Evolutionary conservation across 2,797 vertebrate species (phyloP).

Genomic region (Xerus rutilus): DNA sequence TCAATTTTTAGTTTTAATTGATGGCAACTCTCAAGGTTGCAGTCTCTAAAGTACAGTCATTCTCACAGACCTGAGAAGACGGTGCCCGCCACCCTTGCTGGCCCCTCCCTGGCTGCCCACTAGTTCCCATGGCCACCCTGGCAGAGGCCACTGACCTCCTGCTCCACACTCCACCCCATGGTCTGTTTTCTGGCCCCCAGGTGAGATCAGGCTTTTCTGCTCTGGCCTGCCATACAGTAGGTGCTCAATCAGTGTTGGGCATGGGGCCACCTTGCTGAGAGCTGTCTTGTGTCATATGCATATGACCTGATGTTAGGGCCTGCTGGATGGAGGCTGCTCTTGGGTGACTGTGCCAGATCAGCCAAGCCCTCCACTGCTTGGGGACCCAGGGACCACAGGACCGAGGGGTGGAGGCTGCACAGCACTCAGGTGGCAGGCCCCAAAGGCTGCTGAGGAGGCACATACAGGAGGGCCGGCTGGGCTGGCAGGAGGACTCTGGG

Average conservation of each 20-base stretch:
- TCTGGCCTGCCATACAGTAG: background rate
- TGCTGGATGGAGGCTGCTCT: background rate
- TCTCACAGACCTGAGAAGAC: background rate
- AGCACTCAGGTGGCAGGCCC: background rate
- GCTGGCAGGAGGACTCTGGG: too few species aligned
- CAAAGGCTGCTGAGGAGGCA: background rate
- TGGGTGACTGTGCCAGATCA: too few species aligned
- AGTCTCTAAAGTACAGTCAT: background rate
- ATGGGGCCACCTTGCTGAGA: too few species aligned
- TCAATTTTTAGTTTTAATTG: constrained; percentile 16
- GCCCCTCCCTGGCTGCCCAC: background rate
- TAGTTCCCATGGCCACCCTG: too few species aligned
- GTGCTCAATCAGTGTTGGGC: background rate
- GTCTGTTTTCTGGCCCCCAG: background rate
- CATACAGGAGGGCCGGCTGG: too few species aligned
- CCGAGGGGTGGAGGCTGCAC: background rate
- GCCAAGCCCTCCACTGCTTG: too few species aligned
- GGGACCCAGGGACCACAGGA: background rate
- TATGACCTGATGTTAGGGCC: too few species aligned
- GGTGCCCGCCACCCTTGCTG: background rate
- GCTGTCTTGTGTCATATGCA: too few species aligned
- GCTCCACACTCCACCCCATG: too few species aligned
- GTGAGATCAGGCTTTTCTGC: background rate
- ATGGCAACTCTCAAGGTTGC: background rate
- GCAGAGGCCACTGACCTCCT: too few species aligned